Conservation (phyloP, 2,797 vertebrate genomes). For the Mormyrus hasselquistii region DNA sequence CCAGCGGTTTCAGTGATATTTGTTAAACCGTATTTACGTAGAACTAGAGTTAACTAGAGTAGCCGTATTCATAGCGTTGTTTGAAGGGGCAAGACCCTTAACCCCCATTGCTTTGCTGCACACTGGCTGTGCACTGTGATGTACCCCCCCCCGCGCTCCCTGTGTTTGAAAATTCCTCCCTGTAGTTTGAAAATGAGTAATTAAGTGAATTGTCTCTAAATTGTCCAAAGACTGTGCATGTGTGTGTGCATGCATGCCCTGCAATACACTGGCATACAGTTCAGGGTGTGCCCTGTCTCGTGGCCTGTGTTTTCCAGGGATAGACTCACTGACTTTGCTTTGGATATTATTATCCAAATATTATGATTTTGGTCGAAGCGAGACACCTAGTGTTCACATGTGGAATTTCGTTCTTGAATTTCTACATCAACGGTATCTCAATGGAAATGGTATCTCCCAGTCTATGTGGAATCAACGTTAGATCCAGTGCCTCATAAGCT, state of each 20-base stretch:
- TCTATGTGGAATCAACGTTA: too few species aligned
- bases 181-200: neutral
- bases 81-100: neutral
- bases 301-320: neutral
- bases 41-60: neutral
- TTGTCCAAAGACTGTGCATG: neutral
- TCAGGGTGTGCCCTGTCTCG: neutral
- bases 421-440: neutral
- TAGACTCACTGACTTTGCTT: neutral
- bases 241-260: neutral
- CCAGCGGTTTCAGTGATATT: neutral
- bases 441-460: too few species aligned
- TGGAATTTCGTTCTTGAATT: neutral
- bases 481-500: too few species aligned
- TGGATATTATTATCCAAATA: neutral
- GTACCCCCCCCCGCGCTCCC: too few species aligned
- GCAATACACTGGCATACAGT: neutral
- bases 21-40: neutral
- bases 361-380: neutral
- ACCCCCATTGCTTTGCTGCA: neutral
- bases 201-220: neutral
- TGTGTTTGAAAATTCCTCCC: neutral
- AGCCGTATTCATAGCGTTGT: neutral
- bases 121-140: neutral
- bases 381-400: slow-evolving; percentile 15